Conservation (phyloP, 2,888 invertebrate genomes). For the Leptarthrus brevirostris region DNA sequence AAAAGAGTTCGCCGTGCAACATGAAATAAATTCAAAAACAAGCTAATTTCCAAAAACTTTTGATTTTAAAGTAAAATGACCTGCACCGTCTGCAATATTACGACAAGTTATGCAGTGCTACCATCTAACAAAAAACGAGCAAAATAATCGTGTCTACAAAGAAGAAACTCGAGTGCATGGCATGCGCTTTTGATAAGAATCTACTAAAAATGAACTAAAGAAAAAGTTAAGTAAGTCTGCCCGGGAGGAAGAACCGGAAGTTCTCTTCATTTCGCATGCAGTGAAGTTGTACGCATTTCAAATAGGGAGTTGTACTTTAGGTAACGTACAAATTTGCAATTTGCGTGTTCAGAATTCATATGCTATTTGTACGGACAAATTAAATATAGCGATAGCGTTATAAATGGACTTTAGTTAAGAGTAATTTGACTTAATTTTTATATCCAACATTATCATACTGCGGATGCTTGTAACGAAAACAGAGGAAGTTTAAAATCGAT, state of each 20-base stretch:
- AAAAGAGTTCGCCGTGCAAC: no score
- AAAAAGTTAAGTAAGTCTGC: not conserved
- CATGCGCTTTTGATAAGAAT: slow-evolving; percentile 28
- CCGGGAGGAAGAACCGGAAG: slow-evolving; percentile 41
- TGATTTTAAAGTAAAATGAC: no score
- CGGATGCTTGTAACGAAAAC: not conserved
- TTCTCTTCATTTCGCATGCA: slow-evolving; percentile 46
- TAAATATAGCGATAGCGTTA: slow-evolving; percentile 37
- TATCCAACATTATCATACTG: slow-evolving; percentile 23
- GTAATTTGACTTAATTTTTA: slow-evolving; percentile 44
- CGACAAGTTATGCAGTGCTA: no score
- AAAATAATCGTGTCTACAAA: not conserved
- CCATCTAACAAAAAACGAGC: not conserved
- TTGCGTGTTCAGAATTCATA: slow-evolving; percentile 46
- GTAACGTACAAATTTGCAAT: slow-evolving; percentile 38
- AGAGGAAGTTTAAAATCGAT: not conserved
- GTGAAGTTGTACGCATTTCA: slow-evolving; percentile 39
- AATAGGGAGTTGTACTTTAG: slow-evolving; percentile 16
- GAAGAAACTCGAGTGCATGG: slow-evolving; percentile 7
- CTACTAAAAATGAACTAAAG: not conserved
- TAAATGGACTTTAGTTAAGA: slow-evolving; percentile 20
- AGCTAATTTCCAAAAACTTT: no score
- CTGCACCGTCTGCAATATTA: no score
- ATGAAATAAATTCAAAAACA: no score
- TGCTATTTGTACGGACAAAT: slow-evolving; percentile 29